Percentiles rank a stretch among this genome's conserved stretches.
Evolutionary conservation across 30 jellyfish, hydroid and myxozoan species (phyloP).

Genomic region (Catostylus mosaicus): DNA sequence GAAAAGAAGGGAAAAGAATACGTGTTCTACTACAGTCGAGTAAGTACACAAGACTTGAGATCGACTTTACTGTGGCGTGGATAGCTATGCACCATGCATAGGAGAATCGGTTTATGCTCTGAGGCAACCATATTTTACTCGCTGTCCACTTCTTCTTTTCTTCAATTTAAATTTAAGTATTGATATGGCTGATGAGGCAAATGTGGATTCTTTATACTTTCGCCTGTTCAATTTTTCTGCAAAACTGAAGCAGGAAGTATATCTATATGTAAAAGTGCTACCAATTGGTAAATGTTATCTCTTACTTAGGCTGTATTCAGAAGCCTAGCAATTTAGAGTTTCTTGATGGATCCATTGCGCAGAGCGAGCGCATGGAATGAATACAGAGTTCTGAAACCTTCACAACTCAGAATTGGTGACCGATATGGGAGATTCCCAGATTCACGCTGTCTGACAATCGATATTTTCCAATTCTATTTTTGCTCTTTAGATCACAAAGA

Average conservation of each 20-base stretch:
- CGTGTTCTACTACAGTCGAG: slow-evolving; percentile 67
- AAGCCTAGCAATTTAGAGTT: too few species aligned
- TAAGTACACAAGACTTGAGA: not conserved
- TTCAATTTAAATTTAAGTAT: not conserved
- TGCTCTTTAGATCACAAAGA: slow-evolving; percentile 22
- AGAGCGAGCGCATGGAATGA: not conserved
- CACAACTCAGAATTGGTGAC: not conserved
- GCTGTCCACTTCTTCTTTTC: not conserved
- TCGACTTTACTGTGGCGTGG: not conserved
- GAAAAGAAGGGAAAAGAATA: slow-evolving; percentile 59
- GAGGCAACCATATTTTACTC: too few species aligned
- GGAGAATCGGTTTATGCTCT: too few species aligned
- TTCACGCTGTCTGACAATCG: not conserved
- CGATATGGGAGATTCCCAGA: not conserved
- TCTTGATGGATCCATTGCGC: too few species aligned
- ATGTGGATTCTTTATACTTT: not conserved
- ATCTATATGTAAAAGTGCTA: too few species aligned
- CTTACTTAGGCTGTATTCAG: too few species aligned
- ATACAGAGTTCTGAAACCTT: not conserved
- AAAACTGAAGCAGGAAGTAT: too few species aligned
- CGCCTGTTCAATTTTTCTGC: too few species aligned
- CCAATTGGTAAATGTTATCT: too few species aligned
- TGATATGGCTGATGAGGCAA: not conserved
- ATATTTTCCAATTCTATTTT: not conserved
- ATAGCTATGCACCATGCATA: not conserved